Evolutionary conservation across 2,797 vertebrate genomes (phyloP).

Genomic region (Hippoglossus hippoglossus): DNA sequence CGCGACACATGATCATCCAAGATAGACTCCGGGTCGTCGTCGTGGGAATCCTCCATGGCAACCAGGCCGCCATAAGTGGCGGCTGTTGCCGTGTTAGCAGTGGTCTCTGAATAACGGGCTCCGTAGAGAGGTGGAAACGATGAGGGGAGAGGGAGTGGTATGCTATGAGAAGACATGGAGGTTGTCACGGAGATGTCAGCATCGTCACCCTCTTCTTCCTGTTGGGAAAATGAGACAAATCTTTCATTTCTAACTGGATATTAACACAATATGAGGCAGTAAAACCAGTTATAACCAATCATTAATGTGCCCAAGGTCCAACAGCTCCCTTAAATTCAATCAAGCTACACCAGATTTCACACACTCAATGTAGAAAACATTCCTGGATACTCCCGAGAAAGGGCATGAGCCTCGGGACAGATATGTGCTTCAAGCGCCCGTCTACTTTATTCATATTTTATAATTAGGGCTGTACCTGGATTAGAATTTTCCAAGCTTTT

Average conservation of each 20-base stretch:
- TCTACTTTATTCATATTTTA: too few relatives aligned
- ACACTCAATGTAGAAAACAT: too few relatives aligned
- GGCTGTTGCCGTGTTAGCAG: conserved; percentile 71
- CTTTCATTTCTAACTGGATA: neutral
- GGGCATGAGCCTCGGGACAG: too few relatives aligned
- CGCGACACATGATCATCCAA: conserved; percentile 94
- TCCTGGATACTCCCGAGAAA: too few relatives aligned
- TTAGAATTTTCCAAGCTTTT: too few relatives aligned
- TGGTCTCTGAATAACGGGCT: conserved; percentile 90
- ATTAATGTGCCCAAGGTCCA: too few relatives aligned
- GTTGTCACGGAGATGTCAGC: conserved; percentile 87
- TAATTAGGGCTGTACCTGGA: too few relatives aligned
- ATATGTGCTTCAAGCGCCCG: too few relatives aligned
- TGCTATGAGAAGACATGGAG: conserved; percentile 82
- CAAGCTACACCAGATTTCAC: too few relatives aligned
- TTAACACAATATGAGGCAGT: too few relatives aligned
- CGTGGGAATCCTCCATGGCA: conserved; percentile 88
- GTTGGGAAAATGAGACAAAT: conserved; percentile 22
- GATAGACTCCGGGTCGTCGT: conserved; percentile 95
- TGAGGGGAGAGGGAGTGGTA: conserved; percentile 80
- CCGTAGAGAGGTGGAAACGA: conserved; percentile 87
- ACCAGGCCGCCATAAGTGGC: conserved; percentile 85
- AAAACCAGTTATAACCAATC: neutral
- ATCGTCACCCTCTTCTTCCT: conserved; percentile 97
- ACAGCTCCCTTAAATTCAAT: too few relatives aligned